Base-by-base conservation (phyloP, 2,888 invertebrate genomes). In the Eupithecia subfuscata region DNA sequence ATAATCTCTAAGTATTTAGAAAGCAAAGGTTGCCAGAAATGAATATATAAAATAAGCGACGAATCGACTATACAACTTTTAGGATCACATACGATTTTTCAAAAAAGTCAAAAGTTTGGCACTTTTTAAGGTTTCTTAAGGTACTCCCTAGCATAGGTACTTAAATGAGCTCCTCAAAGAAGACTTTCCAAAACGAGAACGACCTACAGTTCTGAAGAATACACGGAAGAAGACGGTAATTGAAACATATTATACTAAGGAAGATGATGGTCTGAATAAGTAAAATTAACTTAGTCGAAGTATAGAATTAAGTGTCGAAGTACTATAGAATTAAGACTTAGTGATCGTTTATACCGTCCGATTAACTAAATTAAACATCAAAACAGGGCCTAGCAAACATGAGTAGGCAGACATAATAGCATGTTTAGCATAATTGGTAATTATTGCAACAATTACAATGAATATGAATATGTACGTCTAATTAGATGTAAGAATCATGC, bases 371-470 rank as follows among this genome's bases (percentile, higher is more conserved):
- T 12, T 16, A 9, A 37, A 64, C 70, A 37, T 14, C 22, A n/a
- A 40, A 70, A 63, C 30, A 63, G 9, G 60, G 6, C 5, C 37
- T 22, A 70, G 37, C 48, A 69, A 56, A 18, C 6, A 48, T n/a
- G 67, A n/a, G 52, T 52, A 72, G 65, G 45, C 37, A 72, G 14
- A 48, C 71, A 40, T 48, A 67, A 72, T 67, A 30, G 45, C 0
- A 56, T 60, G 60, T 63, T 69, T 73, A 45, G 60, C 68, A 73
- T 69, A 69, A 73, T 69, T 73, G 43, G 45, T n/a, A n/a, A 69
- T 73, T 52, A 60, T 70, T 67, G 43, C 43, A 67, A 74, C 48
- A 18, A 48, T 74, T 65, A 70, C 12, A 70, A 74, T 56, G 69
- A 64, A 70, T 48, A 69, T 74, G 56, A n/a, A 65, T 65, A n/a